phyloP scores from a whole-genome alignment of 2,797 vertebrate species.

The Pangasius sanitwongsei region DNA sequence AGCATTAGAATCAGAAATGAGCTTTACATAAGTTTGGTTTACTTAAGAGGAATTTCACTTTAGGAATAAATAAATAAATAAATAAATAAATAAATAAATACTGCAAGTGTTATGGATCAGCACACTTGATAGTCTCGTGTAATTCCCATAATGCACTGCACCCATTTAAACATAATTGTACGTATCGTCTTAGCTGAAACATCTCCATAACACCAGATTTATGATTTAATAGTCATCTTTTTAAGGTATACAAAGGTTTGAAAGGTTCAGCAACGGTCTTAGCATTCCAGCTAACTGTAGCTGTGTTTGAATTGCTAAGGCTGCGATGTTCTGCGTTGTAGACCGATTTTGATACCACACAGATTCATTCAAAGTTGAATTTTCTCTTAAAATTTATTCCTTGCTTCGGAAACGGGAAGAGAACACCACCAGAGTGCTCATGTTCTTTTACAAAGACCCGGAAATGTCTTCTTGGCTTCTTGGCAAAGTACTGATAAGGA shows the following conservation, averaged over 20 bases:
- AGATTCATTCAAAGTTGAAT: background rate
- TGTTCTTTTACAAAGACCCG: background rate
- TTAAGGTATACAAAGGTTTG: background rate
- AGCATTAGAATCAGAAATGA: background rate
- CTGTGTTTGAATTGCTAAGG: too few species aligned
- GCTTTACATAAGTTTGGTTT: background rate
- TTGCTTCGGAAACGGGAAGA: background rate
- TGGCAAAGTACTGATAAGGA: background rate
- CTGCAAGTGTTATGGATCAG: too few species aligned
- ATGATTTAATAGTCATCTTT: background rate
- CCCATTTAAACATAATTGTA: background rate
- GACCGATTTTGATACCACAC: background rate
- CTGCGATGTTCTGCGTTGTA: too few species aligned
- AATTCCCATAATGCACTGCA: background rate
- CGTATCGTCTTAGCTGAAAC: background rate
- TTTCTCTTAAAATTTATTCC: background rate
- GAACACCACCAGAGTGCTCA: background rate
- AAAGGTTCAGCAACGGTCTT: background rate
- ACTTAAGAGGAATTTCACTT: background rate
- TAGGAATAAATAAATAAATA: background rate
- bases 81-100: background rate
- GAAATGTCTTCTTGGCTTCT: background rate
- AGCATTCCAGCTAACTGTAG: too few species aligned
- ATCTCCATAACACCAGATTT: background rate
- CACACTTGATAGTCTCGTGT: too few species aligned